Base-by-base conservation (phyloP, 2,888 invertebrate species). In the Odontomyia ornata region DNA sequence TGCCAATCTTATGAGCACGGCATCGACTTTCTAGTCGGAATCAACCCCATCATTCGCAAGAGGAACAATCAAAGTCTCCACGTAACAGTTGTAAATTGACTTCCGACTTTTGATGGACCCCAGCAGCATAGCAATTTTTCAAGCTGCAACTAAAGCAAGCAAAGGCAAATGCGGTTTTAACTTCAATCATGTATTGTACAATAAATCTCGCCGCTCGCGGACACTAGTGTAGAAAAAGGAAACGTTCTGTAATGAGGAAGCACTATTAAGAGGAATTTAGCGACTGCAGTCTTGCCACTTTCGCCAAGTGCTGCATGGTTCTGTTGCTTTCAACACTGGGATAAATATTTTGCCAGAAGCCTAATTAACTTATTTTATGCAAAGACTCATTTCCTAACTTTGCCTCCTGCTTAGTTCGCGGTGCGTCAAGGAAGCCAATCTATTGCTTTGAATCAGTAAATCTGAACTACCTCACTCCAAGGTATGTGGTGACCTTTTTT, bases 171-270 rank as follows among this genome's bases (percentile, higher is more conserved):
- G 18, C 46, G 69, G n/a, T n/a, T n/a, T n/a, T n/a, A 28, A 65
- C 36, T 52, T 52, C 18, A 18, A 52, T 18, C n/a, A 15, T 52
- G 52, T 36, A 36, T 36, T 36, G 36, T 52, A 18, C 52, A 65
- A 65, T 43, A 11, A 65, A 65, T 30, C 18, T 27, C 78, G 73
- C 47, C 73, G 67, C 30, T 73, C 67, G 69, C 64, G 69, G 73
- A 72, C 75, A 69, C 13, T 23, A 47, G 9, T 47, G 64, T 67
- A 77, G 76, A 36, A 79, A 77, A 79, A 77, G 79, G 79, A 79
- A 79, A 77, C 78, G 75, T 71, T 73, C 76, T 72, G 77, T 78
- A 79, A 79, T 79, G 79, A 79, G 79, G 79, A 79, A 79, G 77
- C 79, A 76, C 64, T 76, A 65, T 78, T 69, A 73, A 36, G 43